Conservation (phyloP, 1,140 invertebrate genomes). For the Drosophila kurseongensis region DNA sequence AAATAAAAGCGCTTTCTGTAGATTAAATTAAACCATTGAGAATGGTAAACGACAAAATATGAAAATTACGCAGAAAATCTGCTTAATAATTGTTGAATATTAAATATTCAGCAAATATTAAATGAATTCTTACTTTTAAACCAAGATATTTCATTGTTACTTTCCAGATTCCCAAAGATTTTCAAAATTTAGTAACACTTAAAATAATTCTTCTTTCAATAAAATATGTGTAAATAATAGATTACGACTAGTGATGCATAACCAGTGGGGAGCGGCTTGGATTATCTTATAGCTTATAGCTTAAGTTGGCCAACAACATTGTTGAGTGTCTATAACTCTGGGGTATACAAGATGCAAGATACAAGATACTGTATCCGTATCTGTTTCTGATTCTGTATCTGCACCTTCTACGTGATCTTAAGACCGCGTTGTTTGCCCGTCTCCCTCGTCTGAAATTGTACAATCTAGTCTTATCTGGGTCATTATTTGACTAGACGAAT, state of each 20-base stretch:
- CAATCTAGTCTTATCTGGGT: slow-evolving; percentile 71
- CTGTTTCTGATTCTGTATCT: slow-evolving; percentile 27
- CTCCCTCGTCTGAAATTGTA: slow-evolving; percentile 39
- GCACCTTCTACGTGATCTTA: slow-evolving; percentile 6
- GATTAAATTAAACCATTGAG: background rate
- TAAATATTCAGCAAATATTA: too few relatives aligned
- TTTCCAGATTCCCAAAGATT: too few relatives aligned
- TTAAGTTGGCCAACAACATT: slow-evolving; percentile 29
- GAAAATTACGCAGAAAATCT: too few relatives aligned
- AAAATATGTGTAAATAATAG: background rate
- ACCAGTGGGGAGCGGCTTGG: background rate
- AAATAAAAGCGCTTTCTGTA: background rate
- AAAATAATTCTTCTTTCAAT: too few relatives aligned
- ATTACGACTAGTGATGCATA: slow-evolving; percentile 17
- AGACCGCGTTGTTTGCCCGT: slow-evolving; percentile 12
- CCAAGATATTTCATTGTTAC: too few relatives aligned
- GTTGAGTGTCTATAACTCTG: slow-evolving; percentile 15
- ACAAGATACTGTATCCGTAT: slow-evolving; percentile 21
- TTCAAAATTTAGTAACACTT: too few relatives aligned
- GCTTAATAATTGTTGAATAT: background rate
- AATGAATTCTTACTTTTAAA: too few relatives aligned
- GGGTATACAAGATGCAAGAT: slow-evolving; percentile 10
- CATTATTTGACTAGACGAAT: slow-evolving; percentile 52
- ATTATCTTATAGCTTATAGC: slow-evolving; percentile 4
- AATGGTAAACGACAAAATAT: too few relatives aligned